phyloP scores from a whole-genome alignment of 2,888 invertebrate genomes.

The Ennomos erosarius region DNA sequence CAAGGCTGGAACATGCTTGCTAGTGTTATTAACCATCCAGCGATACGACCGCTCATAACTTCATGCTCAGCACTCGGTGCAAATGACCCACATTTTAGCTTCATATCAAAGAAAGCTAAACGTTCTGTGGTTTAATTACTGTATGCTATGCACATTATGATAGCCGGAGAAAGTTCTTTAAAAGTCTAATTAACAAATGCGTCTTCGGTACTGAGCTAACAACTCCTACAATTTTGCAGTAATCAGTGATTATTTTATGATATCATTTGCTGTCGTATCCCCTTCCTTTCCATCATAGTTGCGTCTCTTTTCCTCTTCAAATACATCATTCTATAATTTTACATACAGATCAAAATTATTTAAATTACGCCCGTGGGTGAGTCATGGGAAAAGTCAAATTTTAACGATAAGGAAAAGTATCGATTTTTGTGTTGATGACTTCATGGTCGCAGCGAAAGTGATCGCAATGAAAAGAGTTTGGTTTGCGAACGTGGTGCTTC shows the following conservation, averaged over 20 bases:
- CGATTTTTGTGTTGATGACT: slow-evolving; percentile 9
- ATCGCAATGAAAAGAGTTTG: slow-evolving; percentile 10
- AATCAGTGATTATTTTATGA: too few relatives aligned
- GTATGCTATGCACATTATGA: slow-evolving; percentile 29
- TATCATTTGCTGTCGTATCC: too few relatives aligned
- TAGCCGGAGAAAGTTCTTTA: slow-evolving; percentile 30
- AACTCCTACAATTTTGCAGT: too few relatives aligned
- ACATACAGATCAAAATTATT: too few relatives aligned
- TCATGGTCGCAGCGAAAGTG: slow-evolving; percentile 26
- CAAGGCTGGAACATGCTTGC: slow-evolving; percentile 14
- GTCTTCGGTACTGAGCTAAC: background rate
- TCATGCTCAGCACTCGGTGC: slow-evolving; percentile 5
- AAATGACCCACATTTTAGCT: slow-evolving; percentile 25
- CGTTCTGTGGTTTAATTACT: slow-evolving; percentile 23
- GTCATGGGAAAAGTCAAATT: background rate
- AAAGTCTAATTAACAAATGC: slow-evolving; percentile 16
- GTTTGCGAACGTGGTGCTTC: slow-evolving; percentile 11
- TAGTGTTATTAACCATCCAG: slow-evolving; percentile 20
- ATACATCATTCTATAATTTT: too few relatives aligned
- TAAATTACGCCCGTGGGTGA: too few relatives aligned
- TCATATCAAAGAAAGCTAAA: slow-evolving; percentile 33
- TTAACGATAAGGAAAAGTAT: slow-evolving; percentile 7
- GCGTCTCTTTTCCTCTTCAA: too few relatives aligned
- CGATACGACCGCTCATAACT: slow-evolving; percentile 6
- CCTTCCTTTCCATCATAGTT: too few relatives aligned